phyloP scores from a whole-genome alignment of 2,113 vertebrate species.

The Cephalopterus ornatus region DNA sequence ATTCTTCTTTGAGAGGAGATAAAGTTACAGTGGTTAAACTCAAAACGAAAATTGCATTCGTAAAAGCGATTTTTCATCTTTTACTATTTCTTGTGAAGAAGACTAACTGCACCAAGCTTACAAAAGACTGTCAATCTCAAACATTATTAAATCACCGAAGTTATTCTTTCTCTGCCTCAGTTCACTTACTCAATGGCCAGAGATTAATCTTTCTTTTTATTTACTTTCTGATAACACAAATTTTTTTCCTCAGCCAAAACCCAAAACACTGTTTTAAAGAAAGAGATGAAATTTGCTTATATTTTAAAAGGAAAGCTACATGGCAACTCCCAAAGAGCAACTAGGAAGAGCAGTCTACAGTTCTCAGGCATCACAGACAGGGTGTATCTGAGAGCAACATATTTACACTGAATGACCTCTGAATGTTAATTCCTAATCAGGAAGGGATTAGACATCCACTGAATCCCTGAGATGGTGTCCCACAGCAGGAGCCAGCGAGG shows the following conservation, averaged over 20 bases:
- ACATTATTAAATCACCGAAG: background rate
- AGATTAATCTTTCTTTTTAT: background rate
- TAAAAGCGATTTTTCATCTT: background rate
- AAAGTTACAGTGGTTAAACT: background rate
- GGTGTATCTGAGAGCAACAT: accelerated
- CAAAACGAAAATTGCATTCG: background rate
- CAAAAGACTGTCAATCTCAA: background rate
- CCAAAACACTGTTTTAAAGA: background rate
- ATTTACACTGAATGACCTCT: background rate
- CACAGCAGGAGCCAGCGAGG: background rate
- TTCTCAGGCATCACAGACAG: background rate
- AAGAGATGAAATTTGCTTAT: background rate
- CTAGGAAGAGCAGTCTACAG: background rate
- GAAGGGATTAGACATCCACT: background rate
- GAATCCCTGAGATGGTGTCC: accelerated
- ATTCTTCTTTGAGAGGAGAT: background rate
- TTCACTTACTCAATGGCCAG: background rate
- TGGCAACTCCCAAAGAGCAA: background rate
- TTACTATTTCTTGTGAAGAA: background rate
- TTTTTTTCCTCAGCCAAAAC: background rate
- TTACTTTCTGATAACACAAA: background rate
- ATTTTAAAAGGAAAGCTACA: background rate
- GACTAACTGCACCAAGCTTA: background rate
- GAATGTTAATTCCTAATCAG: background rate
- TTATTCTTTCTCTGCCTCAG: background rate